Conservation (phyloP, 2,797 vertebrate genomes). For the Emys orbicularis region DNA sequence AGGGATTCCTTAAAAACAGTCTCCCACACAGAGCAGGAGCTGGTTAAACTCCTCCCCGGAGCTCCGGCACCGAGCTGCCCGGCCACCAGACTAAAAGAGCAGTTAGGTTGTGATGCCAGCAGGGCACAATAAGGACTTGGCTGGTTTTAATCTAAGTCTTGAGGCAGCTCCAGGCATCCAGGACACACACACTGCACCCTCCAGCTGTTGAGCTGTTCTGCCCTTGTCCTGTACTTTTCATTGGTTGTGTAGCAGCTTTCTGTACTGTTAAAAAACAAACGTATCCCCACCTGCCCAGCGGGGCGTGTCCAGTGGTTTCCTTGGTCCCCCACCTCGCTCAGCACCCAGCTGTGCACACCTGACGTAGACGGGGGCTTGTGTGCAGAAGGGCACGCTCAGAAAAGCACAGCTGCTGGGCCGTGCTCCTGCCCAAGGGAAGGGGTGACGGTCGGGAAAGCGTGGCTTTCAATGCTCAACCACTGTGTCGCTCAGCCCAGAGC, state of each 20-base stretch:
- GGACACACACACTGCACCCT: background rate
- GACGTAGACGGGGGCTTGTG: no score
- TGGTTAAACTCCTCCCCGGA: no score
- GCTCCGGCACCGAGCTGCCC: background rate
- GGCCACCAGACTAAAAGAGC: no score
- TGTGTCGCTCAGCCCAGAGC: background rate
- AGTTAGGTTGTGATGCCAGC: background rate
- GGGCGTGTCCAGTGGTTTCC: background rate
- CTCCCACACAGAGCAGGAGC: no score
- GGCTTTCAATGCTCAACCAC: no score
- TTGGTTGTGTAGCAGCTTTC: slow-evolving; percentile 44
- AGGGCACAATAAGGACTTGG: background rate
- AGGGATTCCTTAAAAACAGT: background rate
- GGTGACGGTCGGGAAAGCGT: rapidly evolving
- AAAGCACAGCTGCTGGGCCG: background rate
- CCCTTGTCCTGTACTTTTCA: background rate
- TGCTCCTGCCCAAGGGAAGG: background rate
- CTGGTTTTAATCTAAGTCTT: background rate
- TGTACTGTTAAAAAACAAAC: slow-evolving; percentile 25
- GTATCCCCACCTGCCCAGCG: background rate
- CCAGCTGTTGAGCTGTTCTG: background rate
- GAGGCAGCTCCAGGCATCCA: background rate
- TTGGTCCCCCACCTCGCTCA: background rate
- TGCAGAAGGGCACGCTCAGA: no score
- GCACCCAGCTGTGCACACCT: no score